A percentile compares a stretch with the other conserved stretches of the same genome.
Conservation (phyloP, 2,113 vertebrate genomes). For the Cyanocitta stelleri region DNA sequence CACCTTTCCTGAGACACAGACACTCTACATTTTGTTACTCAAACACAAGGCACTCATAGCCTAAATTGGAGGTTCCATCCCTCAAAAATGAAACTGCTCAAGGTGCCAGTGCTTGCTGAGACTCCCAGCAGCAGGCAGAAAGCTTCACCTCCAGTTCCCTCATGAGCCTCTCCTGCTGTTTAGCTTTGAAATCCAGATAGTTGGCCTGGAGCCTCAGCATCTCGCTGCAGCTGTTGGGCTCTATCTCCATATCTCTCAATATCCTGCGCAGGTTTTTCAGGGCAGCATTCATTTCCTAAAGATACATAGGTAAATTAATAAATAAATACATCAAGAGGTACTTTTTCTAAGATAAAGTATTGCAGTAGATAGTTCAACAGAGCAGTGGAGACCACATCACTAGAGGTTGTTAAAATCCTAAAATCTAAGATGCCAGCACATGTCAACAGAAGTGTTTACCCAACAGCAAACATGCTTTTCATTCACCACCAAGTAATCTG, state of each 20-base stretch:
- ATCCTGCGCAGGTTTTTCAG: conserved; percentile 64
- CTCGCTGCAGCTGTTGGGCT: conserved; percentile 53
- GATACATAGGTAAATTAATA: not conserved
- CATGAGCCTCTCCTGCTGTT: conserved; percentile 62
- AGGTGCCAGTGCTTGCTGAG: not conserved
- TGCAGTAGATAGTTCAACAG: not conserved
- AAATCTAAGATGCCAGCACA: not conserved
- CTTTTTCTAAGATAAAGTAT: not conserved
- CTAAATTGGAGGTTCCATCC: not conserved
- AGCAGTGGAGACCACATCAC: not conserved
- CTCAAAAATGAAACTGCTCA: not conserved
- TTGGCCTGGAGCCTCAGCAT: conserved; percentile 51
- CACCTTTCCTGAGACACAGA: not conserved
- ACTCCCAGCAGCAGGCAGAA: not conserved
- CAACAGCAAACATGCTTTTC: not conserved
- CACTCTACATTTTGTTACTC: not conserved
- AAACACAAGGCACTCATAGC: not conserved
- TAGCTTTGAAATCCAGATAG: conserved; percentile 59
- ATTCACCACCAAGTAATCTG: not conserved
- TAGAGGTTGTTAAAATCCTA: not conserved
- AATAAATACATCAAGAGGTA: not conserved
- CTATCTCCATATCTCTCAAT: conserved; percentile 60
- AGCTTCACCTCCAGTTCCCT: conserved; percentile 75
- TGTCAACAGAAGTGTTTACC: not conserved
- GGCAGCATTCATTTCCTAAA: conserved; percentile 70